phyloP scores from a whole-genome alignment of 2,113 vertebrate species.

The Heliornis fulica region DNA sequence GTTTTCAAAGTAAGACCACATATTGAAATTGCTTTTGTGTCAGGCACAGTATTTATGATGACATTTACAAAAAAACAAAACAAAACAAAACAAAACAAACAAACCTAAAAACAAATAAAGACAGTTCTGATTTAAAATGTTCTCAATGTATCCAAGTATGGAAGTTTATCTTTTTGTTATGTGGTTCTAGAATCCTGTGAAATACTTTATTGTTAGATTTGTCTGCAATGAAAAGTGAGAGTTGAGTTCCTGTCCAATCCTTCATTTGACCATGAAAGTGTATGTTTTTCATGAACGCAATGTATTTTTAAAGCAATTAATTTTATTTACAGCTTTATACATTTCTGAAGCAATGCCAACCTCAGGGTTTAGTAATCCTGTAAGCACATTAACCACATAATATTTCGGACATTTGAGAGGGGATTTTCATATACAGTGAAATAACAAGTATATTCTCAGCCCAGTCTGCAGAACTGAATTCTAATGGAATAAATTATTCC shows the following conservation, averaged over 20 bases:
- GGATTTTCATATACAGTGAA: background rate
- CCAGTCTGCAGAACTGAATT: background rate
- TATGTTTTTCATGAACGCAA: background rate
- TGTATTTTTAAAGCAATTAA: background rate
- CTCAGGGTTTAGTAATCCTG: background rate
- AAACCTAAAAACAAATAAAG: no score
- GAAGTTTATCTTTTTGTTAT: background rate
- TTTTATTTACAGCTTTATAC: background rate
- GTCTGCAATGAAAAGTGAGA: background rate
- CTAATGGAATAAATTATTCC: background rate
- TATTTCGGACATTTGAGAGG: background rate
- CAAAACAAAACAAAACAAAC: background rate
- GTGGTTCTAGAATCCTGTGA: background rate
- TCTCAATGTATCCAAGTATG: background rate
- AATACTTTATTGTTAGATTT: background rate
- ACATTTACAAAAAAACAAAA: background rate
- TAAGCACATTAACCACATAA: background rate
- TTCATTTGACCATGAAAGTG: background rate
- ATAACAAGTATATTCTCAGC: background rate
- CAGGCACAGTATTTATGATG: background rate
- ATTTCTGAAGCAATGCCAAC: background rate
- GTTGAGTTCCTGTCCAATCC: background rate
- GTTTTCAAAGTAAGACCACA: background rate
- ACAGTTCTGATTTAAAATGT: background rate
- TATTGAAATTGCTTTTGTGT: background rate